These are phyloP conservation scores for Erebia epiphron DNA, from an alignment of 2,888 invertebrate species.

Conservation along the genomic window DNA sequence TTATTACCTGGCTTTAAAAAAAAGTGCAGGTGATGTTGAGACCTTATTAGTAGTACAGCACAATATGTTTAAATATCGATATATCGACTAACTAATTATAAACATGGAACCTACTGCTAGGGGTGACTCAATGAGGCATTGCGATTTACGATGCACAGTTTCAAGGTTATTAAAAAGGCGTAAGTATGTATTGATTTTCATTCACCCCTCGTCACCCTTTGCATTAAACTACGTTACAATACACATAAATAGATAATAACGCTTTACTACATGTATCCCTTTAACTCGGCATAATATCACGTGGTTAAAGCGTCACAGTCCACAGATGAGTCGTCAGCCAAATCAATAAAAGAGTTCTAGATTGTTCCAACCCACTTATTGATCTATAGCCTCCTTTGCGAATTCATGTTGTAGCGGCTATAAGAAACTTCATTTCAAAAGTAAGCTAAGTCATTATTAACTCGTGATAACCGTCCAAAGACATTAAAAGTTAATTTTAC, in stretches of 20 bases:
- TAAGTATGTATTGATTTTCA: slow-evolving; percentile 27
- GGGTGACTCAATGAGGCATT: not conserved
- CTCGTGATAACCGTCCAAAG: not conserved
- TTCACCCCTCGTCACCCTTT: slow-evolving; percentile 24
- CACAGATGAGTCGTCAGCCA: slow-evolving; percentile 60
- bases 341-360: slow-evolving; percentile 74
- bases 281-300: slow-evolving; percentile 27
- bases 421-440: not conserved
- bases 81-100: not conserved
- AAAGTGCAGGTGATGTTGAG: not conserved
- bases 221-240: slow-evolving; percentile 13
- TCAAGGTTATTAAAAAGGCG: slow-evolving; percentile 25
- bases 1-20: not conserved
- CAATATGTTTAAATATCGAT: not conserved
- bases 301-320: slow-evolving; percentile 56
- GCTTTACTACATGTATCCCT: slow-evolving; percentile 24
- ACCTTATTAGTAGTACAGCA: not conserved
- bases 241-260: slow-evolving; percentile 26
- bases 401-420: slow-evolving; percentile 24
- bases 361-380: slow-evolving; percentile 63
- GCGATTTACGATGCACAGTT: slow-evolving; percentile 2
- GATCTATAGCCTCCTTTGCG: slow-evolving; percentile 35
- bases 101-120: not conserved
- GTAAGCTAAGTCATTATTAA: not conserved
- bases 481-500: too few species aligned